A percentile compares a stretch with the other conserved stretches of the same genome.
Evolutionary conservation across 2,113 vertebrate genomes (phyloP).

Genomic region (Aegotheles bennettii): DNA sequence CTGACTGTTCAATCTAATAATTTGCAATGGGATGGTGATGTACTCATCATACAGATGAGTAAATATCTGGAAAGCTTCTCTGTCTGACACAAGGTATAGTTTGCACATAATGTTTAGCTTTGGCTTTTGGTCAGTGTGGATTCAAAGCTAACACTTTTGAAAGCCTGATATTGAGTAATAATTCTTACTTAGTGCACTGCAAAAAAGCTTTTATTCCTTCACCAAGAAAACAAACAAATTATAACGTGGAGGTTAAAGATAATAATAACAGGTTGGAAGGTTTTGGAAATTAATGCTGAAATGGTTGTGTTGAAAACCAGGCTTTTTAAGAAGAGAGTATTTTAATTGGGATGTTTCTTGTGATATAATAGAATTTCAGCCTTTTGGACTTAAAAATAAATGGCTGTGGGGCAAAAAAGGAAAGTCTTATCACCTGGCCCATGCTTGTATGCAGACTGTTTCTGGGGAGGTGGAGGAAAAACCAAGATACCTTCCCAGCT

Average conservation of each 20-base stretch:
- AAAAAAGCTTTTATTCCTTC: not conserved
- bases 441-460: fast-evolving
- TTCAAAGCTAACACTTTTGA: not conserved
- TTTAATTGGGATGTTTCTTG: not conserved
- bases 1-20: not conserved
- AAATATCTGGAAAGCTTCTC: not conserved
- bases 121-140: not conserved
- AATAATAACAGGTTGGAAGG: fast-evolving
- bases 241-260: fast-evolving
- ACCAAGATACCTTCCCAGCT: not conserved
- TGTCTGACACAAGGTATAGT: fast-evolving
- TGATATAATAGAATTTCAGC: not conserved
- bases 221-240: not conserved
- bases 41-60: not conserved
- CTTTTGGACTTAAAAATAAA: not conserved
- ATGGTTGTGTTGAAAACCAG: not conserved
- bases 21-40: not conserved
- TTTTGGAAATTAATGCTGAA: not conserved
- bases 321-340: not conserved
- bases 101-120: not conserved
- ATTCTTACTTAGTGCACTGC: too few relatives aligned
- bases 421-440: not conserved
- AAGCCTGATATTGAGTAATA: not conserved
- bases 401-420: fast-evolving
- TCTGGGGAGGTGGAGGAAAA: not conserved